A percentile compares a stretch with the other conserved stretches of the same genome.
Evolutionary conservation across 2,797 vertebrate genomes (phyloP).

Genomic region (Cryptoprocta ferox): DNA sequence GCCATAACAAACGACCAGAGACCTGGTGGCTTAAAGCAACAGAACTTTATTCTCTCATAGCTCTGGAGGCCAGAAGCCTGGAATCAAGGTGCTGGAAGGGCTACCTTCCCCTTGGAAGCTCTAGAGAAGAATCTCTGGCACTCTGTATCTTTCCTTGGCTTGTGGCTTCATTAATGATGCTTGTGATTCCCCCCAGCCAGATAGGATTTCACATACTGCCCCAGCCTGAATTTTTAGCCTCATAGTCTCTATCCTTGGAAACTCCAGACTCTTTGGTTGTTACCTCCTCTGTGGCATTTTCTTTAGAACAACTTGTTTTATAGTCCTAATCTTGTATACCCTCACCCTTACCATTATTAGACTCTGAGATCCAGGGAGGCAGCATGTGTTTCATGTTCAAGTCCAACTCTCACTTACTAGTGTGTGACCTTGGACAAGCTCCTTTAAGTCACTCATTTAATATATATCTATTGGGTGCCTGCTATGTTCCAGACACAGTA

Average conservation of each 20-base stretch:
- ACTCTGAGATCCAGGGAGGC: background rate
- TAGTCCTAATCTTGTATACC: background rate
- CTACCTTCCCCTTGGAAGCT: background rate
- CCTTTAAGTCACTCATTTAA: background rate
- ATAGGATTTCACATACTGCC: background rate
- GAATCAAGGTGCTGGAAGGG: background rate
- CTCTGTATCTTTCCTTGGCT: background rate
- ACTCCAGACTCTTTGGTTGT: background rate
- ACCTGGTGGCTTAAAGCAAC: background rate
- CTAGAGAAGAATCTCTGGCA: background rate
- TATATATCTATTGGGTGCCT: background rate
- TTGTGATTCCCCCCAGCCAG: background rate
- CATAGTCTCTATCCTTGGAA: background rate
- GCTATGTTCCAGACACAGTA: background rate
- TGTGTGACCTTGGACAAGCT: background rate
- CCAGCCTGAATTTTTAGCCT: background rate
- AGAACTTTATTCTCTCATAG: background rate
- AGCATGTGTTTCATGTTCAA: background rate
- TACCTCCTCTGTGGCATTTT: background rate
- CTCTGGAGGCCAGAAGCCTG: background rate
- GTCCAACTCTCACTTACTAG: background rate
- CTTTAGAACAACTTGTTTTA: background rate
- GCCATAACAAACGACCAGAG: background rate
- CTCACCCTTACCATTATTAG: background rate
- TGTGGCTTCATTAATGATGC: background rate